Conservation (phyloP, 2,113 vertebrate genomes). For the Nycticebus coucang region DNA sequence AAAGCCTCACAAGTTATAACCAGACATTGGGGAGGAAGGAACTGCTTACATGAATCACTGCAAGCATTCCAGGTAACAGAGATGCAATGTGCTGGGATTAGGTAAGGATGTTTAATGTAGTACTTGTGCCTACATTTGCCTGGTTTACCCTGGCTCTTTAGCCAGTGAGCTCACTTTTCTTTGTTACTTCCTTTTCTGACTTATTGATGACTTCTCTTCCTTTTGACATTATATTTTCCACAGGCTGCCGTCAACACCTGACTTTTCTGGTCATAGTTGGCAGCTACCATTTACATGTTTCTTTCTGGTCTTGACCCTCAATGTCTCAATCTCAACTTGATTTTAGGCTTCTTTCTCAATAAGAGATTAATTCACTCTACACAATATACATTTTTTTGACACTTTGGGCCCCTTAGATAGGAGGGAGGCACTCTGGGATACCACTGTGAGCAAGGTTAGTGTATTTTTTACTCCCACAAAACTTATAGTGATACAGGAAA, state of each 20-base stretch:
- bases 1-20: background rate
- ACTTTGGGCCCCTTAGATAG: background rate
- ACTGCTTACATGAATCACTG: background rate
- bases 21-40: background rate
- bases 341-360: background rate
- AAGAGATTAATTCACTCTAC: background rate
- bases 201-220: background rate
- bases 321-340: background rate
- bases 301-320: background rate
- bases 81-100: background rate
- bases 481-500: background rate
- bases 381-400: background rate
- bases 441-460: background rate
- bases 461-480: background rate
- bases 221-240: background rate
- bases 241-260: background rate
- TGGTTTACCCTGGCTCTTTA: background rate
- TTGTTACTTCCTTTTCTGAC: background rate
- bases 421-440: background rate
- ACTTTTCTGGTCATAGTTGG: background rate
- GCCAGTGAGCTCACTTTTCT: background rate
- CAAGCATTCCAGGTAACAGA: background rate
- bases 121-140: background rate
- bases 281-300: background rate
- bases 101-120: background rate